Evolutionary conservation across 2,888 invertebrate species (phyloP).

Genomic region (Drosophila formosana): DNA sequence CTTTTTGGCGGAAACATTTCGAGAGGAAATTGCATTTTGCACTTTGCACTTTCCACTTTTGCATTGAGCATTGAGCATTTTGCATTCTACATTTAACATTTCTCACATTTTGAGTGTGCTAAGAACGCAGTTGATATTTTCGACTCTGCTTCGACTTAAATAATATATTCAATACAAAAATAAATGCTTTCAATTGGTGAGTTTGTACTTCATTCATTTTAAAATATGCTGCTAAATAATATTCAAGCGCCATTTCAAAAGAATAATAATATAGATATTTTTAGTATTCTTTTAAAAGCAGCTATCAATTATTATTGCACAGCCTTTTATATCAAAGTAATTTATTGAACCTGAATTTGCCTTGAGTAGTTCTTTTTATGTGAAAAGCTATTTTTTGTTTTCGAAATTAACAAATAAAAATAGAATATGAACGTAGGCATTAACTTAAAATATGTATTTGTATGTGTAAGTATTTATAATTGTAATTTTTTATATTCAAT

Average conservation of each 20-base stretch:
- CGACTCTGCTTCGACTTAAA: slow-evolving; percentile 6
- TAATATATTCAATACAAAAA: slow-evolving; percentile 7
- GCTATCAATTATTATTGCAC: neutral
- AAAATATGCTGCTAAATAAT: neutral
- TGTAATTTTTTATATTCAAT: too few species aligned
- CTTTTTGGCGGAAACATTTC: slow-evolving; percentile 48
- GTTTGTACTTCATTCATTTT: slow-evolving; percentile 18
- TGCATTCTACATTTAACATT: slow-evolving; percentile 14
- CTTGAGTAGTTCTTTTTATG: too few species aligned
- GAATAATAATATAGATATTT: too few species aligned
- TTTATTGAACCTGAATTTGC: too few species aligned
- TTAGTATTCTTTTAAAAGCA: too few species aligned
- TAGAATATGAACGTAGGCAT: too few species aligned
- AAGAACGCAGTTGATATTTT: slow-evolving; percentile 7
- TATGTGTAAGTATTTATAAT: too few species aligned
- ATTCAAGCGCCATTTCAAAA: neutral
- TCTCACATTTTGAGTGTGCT: neutral
- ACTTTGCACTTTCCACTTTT: slow-evolving; percentile 46
- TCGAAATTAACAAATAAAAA: too few species aligned
- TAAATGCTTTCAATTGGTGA: slow-evolving; percentile 31
- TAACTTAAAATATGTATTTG: too few species aligned
- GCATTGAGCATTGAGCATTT: slow-evolving; percentile 17
- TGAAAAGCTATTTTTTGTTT: too few species aligned
- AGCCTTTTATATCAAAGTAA: neutral
- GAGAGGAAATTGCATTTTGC: slow-evolving; percentile 61